A percentile compares a stretch with the other conserved stretches of the same genome.
Conservation (phyloP, 2,888 invertebrate species). For the Listrodromus nycthemerus region DNA sequence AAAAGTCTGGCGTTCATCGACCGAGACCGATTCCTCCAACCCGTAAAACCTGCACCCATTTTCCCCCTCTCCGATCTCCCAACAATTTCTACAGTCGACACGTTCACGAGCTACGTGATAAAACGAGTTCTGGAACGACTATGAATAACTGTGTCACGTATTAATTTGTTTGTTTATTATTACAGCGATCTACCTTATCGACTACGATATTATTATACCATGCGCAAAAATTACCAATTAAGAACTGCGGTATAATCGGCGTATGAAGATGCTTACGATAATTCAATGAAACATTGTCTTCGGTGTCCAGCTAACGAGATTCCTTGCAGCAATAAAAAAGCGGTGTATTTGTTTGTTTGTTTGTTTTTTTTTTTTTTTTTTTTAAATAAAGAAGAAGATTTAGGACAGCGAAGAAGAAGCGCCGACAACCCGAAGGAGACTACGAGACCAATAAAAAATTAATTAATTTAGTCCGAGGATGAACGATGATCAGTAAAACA, state of each 20-base stretch:
- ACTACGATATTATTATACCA: background rate
- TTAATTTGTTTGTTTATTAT: background rate
- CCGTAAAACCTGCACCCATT: background rate
- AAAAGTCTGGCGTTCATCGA: constrained; percentile 39
- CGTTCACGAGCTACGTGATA: background rate
- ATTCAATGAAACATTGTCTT: background rate
- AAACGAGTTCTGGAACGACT: background rate
- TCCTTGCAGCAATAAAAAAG: constrained; percentile 48
- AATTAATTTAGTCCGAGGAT: constrained; percentile 9
- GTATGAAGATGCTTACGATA: background rate
- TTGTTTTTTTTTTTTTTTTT: too few relatives aligned
- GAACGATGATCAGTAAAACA: constrained; percentile 63
- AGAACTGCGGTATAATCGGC: background rate
- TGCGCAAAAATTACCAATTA: background rate
- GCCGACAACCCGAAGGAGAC: constrained; percentile 4
- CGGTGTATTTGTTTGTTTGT: constrained; percentile 44
- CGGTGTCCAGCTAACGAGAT: constrained; percentile 35
- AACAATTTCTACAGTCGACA: constrained; percentile 18
- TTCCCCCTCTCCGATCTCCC: background rate
- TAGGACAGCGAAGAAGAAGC: too few relatives aligned
- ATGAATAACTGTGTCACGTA: background rate
- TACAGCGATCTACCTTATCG: constrained; percentile 18
- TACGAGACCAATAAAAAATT: constrained; percentile 18
- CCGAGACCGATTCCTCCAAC: constrained; percentile 46
- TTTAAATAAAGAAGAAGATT: too few relatives aligned